These are phyloP conservation scores for Syngnathus scovelli DNA, from an alignment of 2,113 vertebrate species.

Conservation along the genomic window DNA sequence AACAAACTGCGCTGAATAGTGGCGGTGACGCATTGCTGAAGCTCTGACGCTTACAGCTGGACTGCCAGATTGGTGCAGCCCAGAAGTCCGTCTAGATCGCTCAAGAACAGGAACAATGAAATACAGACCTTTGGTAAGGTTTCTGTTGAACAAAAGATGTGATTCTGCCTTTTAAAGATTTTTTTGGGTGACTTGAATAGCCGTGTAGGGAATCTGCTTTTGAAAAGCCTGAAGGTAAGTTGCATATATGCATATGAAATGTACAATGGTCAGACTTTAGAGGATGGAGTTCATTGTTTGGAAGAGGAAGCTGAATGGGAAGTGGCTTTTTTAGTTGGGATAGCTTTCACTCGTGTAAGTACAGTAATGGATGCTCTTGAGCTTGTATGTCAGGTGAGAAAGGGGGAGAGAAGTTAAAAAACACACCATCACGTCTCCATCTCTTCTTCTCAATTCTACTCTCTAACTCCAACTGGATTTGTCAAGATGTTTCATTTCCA, in stretches of 20 bases:
- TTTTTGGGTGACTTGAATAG: background rate
- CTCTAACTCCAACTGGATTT: conserved; percentile 10
- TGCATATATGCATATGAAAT: background rate
- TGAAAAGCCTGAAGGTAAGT: background rate
- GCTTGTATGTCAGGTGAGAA: conserved; percentile 15
- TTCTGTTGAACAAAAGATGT: background rate
- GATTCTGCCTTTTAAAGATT: background rate
- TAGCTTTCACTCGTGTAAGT: background rate
- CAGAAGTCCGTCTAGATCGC: background rate
- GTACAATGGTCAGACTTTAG: background rate
- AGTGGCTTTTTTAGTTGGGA: background rate
- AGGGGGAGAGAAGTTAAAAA: background rate
- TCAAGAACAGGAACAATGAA: conserved; percentile 53
- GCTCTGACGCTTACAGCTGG: conserved; percentile 30
- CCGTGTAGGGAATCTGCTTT: background rate
- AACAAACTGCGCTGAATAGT: conserved; percentile 51
- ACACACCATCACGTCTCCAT: background rate
- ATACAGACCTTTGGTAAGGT: conserved; percentile 63
- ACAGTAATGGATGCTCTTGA: background rate
- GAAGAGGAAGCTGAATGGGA: background rate
- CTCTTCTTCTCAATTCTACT: background rate
- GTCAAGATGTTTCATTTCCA: conserved; percentile 16
- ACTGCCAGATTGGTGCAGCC: conserved; percentile 1
- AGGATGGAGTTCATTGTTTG: background rate
- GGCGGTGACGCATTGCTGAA: conserved; percentile 27